These are phyloP conservation scores for Machaerirhynchus nigripectus DNA, from an alignment of 2,113 vertebrate genomes.

Conservation along the genomic window DNA sequence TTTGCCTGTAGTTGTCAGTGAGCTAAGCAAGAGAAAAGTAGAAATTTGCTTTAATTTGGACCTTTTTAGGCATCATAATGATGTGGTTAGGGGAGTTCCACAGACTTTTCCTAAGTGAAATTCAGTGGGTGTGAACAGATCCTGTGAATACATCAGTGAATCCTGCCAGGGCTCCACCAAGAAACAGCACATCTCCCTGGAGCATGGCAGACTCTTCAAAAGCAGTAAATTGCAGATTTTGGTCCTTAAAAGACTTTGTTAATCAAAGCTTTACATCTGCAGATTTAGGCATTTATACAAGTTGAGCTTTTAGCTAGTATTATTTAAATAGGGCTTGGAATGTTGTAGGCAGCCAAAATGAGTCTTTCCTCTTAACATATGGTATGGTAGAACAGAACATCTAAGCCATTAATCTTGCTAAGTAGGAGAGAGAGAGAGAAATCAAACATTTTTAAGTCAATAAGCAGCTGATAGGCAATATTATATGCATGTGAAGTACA, in stretches of 20 bases:
- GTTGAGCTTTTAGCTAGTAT: conserved; percentile 14
- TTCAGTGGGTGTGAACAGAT: conserved; percentile 8
- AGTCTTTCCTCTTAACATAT: conserved; percentile 39
- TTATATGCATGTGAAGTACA: conserved; percentile 14
- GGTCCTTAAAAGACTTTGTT: conserved; percentile 24
- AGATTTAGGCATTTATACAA: conserved; percentile 56
- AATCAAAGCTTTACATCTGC: conserved; percentile 30
- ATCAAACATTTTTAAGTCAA: conserved; percentile 50
- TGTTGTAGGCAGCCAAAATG: conserved; percentile 34
- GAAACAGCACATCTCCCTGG: conserved; percentile 27
- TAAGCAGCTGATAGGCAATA: conserved; percentile 36
- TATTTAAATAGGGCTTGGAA: conserved; percentile 53
- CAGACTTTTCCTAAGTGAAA: neutral
- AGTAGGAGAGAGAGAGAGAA: conserved; percentile 36
- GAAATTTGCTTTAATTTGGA: neutral
- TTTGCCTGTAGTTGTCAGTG: neutral
- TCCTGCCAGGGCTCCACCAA: conserved; percentile 4
- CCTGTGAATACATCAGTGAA: neutral
- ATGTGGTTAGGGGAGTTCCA: neutral
- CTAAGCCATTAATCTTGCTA: conserved; percentile 57
- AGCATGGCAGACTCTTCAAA: conserved; percentile 11
- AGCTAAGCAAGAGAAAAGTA: neutral
- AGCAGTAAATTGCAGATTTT: conserved; percentile 30
- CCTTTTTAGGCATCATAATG: neutral
- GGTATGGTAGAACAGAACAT: conserved; percentile 28